phyloP scores from a whole-genome alignment of 2,888 invertebrate species.

The Nomada goodeniana region DNA sequence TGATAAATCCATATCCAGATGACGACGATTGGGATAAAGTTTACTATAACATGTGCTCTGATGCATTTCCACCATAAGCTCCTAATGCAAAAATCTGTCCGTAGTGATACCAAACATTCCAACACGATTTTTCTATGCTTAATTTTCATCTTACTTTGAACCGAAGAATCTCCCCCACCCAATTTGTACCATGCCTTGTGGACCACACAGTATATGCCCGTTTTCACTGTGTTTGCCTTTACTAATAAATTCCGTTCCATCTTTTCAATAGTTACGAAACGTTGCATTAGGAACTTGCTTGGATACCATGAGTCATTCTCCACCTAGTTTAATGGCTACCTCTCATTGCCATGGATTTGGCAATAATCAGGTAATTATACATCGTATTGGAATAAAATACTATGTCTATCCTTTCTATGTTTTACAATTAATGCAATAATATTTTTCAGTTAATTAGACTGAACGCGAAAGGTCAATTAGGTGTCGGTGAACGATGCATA shows the following conservation, averaged over 20 bases:
- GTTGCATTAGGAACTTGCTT: slow-evolving; percentile 93
- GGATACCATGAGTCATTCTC: slow-evolving; percentile 97
- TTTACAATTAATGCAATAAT: slow-evolving; percentile 8
- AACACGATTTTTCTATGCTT: too few species aligned
- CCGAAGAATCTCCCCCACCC: too few species aligned
- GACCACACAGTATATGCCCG: not conserved
- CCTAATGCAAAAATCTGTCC: too few species aligned
- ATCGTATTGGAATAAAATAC: not conserved
- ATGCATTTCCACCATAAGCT: too few species aligned
- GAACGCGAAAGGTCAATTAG: slow-evolving; percentile 97
- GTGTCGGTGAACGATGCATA: slow-evolving; percentile 98
- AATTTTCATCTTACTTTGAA: too few species aligned
- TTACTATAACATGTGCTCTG: too few species aligned
- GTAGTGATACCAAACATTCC: too few species aligned
- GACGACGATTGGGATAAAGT: too few species aligned
- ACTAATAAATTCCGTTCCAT: slow-evolving; percentile 12
- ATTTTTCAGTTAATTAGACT: slow-evolving; percentile 91
- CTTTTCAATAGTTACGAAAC: slow-evolving; percentile 87
- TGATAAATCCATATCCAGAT: too few species aligned
- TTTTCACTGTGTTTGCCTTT: not conserved
- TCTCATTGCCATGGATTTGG: slow-evolving; percentile 97
- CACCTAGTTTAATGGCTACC: slow-evolving; percentile 95
- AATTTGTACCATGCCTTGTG: not conserved
- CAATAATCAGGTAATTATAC: slow-evolving; percentile 90
- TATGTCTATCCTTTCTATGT: slow-evolving; percentile 4